phyloP scores from a whole-genome alignment of 2,888 invertebrate species.

The Taenaris catops region DNA sequence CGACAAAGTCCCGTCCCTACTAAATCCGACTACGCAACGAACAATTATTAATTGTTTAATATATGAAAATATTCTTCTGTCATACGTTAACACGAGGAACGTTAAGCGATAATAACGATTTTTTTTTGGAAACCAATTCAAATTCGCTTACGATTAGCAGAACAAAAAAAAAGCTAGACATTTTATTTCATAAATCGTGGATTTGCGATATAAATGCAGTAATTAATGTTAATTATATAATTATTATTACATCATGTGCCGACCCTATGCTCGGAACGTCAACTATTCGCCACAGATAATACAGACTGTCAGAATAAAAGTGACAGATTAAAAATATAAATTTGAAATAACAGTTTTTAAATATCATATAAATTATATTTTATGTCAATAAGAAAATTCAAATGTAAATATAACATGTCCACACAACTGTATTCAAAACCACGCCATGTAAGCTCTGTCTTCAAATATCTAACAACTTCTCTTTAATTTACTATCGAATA shows the following conservation, averaged over 20 bases:
- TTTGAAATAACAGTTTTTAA: no score
- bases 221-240: conserved; percentile 40
- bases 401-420: no score
- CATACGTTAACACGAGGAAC: conserved; percentile 29
- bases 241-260: conserved; percentile 38
- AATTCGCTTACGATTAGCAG: conserved; percentile 29
- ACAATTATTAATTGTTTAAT: conserved; percentile 12
- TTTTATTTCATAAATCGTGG: conserved; percentile 36
- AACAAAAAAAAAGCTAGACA: conserved; percentile 30
- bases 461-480: no score
- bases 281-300: no score
- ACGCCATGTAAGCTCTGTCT: no score
- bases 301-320: no score
- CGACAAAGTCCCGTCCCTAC: conserved; percentile 7
- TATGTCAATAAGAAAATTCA: no score
- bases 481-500: no score
- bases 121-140: conserved; percentile 20
- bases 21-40: conserved; percentile 13
- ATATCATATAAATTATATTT: no score
- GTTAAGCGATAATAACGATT: conserved; percentile 31
- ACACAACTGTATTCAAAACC: no score
- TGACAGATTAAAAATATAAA: no score
- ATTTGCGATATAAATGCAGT: conserved; percentile 69
- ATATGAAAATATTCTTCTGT: conserved; percentile 31
- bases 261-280: conserved; percentile 10